These are phyloP conservation scores for Zaprionus africanus DNA, from an alignment of 1,140 invertebrate genomes.

Conservation along the genomic window DNA sequence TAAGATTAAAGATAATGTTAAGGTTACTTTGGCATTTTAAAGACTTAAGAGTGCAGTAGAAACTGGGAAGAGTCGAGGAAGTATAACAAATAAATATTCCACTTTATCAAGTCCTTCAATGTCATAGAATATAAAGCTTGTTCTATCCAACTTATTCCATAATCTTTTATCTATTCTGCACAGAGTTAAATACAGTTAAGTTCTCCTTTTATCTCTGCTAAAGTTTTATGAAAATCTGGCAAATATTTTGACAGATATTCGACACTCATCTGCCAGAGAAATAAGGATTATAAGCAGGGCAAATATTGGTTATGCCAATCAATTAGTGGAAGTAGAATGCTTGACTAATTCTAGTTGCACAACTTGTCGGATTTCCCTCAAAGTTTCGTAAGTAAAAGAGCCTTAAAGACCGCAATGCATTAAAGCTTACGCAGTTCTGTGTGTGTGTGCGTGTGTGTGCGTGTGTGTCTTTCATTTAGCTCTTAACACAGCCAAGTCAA, in stretches of 20 bases:
- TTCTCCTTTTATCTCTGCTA: background rate
- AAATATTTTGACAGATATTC: constrained; percentile 3
- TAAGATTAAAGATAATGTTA: background rate
- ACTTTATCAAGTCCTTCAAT: background rate
- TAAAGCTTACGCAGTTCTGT: constrained; percentile 27
- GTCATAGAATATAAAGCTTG: background rate
- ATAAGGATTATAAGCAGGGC: background rate
- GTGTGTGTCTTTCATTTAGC: constrained; percentile 56
- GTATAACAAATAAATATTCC: too few relatives aligned
- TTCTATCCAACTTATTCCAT: background rate
- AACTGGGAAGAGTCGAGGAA: background rate
- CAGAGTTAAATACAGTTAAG: too few relatives aligned
- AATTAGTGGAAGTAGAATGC: background rate
- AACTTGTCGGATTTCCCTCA: constrained; percentile 9
- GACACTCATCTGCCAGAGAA: background rate
- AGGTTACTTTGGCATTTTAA: background rate
- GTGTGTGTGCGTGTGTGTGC: constrained; percentile 8
- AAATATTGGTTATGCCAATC: constrained; percentile 7
- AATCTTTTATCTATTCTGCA: background rate
- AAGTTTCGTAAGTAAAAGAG: background rate
- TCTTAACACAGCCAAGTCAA: constrained; percentile 58
- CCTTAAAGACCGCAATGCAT: constrained; percentile 22
- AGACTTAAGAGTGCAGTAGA: background rate
- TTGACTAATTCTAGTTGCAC: constrained; percentile 8
- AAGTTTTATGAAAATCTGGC: background rate